phyloP scores from a whole-genome alignment of 2,113 vertebrate genomes.

The Chroicocephalus ridibundus region DNA sequence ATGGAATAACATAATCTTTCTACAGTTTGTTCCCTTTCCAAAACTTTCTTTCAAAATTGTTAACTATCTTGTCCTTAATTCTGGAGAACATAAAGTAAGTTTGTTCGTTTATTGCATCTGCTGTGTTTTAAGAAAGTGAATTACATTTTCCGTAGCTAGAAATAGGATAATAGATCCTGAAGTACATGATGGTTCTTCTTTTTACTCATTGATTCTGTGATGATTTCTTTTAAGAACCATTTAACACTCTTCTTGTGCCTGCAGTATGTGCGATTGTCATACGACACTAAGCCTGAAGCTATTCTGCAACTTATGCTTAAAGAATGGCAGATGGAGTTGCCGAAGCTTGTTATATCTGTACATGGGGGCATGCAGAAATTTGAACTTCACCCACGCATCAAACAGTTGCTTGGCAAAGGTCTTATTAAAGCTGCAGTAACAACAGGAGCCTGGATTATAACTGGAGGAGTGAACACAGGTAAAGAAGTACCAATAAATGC shows the following conservation, averaged over 20 bases:
- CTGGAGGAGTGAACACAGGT: conserved; percentile 98
- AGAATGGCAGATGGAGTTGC: conserved; percentile 99
- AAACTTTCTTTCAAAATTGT: not conserved
- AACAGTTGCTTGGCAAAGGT: conserved; percentile 96
- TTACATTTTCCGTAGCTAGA: not conserved
- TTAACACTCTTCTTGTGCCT: not conserved
- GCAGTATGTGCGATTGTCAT: conserved; percentile 92
- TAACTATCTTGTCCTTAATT: not conserved
- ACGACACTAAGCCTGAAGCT: conserved; percentile 92
- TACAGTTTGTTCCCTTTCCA: not conserved
- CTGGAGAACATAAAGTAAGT: not conserved
- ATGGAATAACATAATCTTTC: not conserved
- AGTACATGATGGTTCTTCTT: not conserved
- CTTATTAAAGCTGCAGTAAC: conserved; percentile 98
- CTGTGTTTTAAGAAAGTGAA: not conserved
- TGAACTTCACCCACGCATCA: conserved; percentile 96
- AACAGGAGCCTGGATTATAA: conserved; percentile 98
- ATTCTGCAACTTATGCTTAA: conserved; percentile 94
- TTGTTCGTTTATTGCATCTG: not conserved
- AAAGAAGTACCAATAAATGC: not conserved
- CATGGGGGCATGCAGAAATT: conserved; percentile 99
- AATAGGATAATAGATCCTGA: not conserved
- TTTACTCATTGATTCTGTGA: not conserved
- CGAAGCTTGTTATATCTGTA: conserved; percentile 97
- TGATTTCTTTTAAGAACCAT: not conserved